Base-by-base conservation (phyloP, 1,140 invertebrate species). In the Yoshiicerus persimilis region DNA sequence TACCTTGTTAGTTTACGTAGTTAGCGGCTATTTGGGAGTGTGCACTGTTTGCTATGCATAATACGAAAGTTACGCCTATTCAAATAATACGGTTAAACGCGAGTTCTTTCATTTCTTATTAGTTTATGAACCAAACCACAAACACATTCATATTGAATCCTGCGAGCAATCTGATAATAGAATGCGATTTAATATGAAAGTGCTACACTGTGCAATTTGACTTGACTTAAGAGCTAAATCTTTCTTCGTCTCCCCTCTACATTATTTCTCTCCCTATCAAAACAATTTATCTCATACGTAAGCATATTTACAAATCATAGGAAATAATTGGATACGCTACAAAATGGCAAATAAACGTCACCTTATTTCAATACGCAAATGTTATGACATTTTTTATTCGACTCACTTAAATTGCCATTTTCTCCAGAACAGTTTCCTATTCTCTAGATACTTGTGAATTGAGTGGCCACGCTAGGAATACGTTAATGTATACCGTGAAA, bases 361-460 rank as follows among this genome's bases (percentile, higher is more conserved):
- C 75, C 75, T 80, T 80, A 80, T 80, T 80, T 80, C 75, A 80
- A 80, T 80, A 80, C 75, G 75, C 34, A 80, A 80, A 80, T 80
- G 75, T 80, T 80, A 80, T 80, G 75, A 80, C 75, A 80, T 34
- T 34, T 80, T 80, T 80, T 80, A 80, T 80, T 80, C 30, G 11
- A 5, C 16, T 70, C 66, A 70, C 25, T 70, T 70, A 70, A 30
- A 70, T 30, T 70, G 25, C 25, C 66, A 70, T 30, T 66, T 66
- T 66, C 66, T 16, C 25, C 66, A 13, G 16, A 5, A 27, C 66
- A 70, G 11, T 27, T 70, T 11, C 27, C 1, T 66, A 11, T 30
- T 66, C 25, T 66, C 13, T 70, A n/a, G 5, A 20, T 4, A 56
- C 3, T 16, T 56, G 41, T 4, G 23, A 70, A 30, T 13, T 30